Percentiles rank a stretch among this genome's conserved stretches.
These are phyloP conservation scores for Archips xylosteana DNA, from an alignment of 2,888 invertebrate species.

Conservation along the genomic window DNA sequence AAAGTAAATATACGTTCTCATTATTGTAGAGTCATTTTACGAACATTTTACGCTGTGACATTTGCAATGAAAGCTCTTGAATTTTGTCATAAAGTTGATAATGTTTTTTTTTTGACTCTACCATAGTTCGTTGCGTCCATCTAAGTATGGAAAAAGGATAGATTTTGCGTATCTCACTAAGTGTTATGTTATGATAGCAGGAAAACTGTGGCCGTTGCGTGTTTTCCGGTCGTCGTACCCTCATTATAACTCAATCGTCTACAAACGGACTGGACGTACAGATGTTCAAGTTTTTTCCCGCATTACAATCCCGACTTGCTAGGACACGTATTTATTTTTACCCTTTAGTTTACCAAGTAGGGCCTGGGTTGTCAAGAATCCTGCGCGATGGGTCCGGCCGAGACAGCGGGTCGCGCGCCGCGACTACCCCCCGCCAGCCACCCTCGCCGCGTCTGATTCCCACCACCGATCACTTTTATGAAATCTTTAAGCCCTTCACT, in stretches of 20 bases:
- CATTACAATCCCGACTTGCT: conserved; percentile 44
- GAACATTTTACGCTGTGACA: no score
- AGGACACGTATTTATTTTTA: conserved; percentile 45
- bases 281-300: conserved; percentile 59
- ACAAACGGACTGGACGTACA: conserved; percentile 53
- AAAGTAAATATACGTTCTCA: no score
- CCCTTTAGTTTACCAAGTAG: conserved; percentile 21
- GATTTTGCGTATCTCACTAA: not conserved
- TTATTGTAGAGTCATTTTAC: no score
- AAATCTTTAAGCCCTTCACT: not conserved
- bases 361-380: conserved; percentile 43
- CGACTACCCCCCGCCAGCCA: conserved; percentile 2
- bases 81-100: no score
- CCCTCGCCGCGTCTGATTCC: not conserved
- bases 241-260: conserved; percentile 56
- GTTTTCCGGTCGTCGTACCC: conserved; percentile 49
- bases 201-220: conserved; percentile 19
- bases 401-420: conserved; percentile 57
- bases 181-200: conserved; percentile 12
- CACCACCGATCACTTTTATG: not conserved
- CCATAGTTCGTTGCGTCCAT: not conserved
- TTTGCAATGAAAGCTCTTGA: no score
- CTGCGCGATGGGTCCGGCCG: conserved; percentile 41
- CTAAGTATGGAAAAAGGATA: not conserved
- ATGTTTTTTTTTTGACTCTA: no score